Base-by-base conservation (phyloP, 1,140 invertebrate species). In the Hypsibius dujardini region DNA sequence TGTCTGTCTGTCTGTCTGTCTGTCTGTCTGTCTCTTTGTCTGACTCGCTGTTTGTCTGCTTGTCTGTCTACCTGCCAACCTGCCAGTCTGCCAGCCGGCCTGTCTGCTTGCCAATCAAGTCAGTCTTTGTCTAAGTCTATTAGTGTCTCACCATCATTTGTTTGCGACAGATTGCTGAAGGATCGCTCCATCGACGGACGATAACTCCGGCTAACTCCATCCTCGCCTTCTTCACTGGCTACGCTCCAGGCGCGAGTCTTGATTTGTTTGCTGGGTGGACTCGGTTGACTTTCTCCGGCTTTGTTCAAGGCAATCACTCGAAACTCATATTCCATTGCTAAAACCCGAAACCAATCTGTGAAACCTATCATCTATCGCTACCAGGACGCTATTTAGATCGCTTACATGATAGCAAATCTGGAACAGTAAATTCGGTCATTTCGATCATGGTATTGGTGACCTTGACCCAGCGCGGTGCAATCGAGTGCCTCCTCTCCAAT, bases 291-390 rank as follows among this genome's bases (percentile, higher is more conserved):
- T 2, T 83, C 85, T 60, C 96, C 95, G 69, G 92, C 94, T 81
- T 96, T 95, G 81, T 98, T 99, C 40, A 96, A 88, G 7, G 95
- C 94, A 75, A 90, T 85, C 1, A 98, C 85, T 71, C 95, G 83
- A 83, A 98, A 98, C 79, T 96, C 89, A 80, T 92, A 96, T 80
- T 95, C 89, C 56, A 88, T 88, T 72, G 78, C 46, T 75, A 72
- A 7, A 78, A 71, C 71, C 56, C 14, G 28, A 28, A 28, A 28
- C 28, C 28, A 28, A 28, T 28, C 28, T 28, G 28, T 28, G 28
- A 28, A 28, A 28, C 0, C 28, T 0, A 28, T 28, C 28, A 28
- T 28, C 28, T 28, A 28, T 28, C 28, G 28, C 0, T 28, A 28
- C 28, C 28, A 28, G 28, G 28, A 28, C 28, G 28, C 28, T 28